Base-by-base conservation (phyloP, 1,140 invertebrate genomes). In the Neodiprion fabricii region DNA sequence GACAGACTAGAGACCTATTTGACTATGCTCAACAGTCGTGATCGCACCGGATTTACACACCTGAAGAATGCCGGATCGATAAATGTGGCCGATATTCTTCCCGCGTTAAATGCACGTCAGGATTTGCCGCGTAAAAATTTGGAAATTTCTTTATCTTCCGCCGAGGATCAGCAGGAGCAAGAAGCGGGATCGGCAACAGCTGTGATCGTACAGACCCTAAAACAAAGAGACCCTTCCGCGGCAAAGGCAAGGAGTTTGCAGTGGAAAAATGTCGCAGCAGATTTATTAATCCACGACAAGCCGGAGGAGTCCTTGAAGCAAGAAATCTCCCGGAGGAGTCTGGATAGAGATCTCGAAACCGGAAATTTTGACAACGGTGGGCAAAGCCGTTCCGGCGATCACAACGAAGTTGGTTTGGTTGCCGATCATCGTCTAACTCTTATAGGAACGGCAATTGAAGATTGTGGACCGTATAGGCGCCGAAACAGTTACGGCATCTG, bases 381-480 rank as follows among this genome's bases (percentile, higher is more conserved):
- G n/a, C 10, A n/a, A 10, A 12, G 9, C 69, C 17, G 67, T 7
- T 48, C 70, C 1, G 70, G 67, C 7, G 72, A 81, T 23, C 65
- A 73, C 17, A 77, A 75, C 23, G 78, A 79, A n/a, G 40, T 74
- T 28, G 72, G 73, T 12, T 28, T 71, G 70, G 11, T 40, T 28
- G 12, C 12, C 11, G 47, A n/a, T 71, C 69, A 80, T 12, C 83
- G 81, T 48, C 66, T 86, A 10, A 85, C 78, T 47, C 77, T 86
- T 21, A 5, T 88, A 4, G 87, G 87, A 1, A 85, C 78, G 12
- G 84, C 74, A 0, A 77, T 87, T 8, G 85, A 88, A 70, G 85
- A 88, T 11, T 88, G 87, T 53, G 87, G 87, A 40, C 87, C 87
- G 9, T 85, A 82, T 11, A 79, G 86, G 72, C 78, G 72, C 66